Conservation (phyloP, 2,113 vertebrate genomes). For the Clinocottus analis region DNA sequence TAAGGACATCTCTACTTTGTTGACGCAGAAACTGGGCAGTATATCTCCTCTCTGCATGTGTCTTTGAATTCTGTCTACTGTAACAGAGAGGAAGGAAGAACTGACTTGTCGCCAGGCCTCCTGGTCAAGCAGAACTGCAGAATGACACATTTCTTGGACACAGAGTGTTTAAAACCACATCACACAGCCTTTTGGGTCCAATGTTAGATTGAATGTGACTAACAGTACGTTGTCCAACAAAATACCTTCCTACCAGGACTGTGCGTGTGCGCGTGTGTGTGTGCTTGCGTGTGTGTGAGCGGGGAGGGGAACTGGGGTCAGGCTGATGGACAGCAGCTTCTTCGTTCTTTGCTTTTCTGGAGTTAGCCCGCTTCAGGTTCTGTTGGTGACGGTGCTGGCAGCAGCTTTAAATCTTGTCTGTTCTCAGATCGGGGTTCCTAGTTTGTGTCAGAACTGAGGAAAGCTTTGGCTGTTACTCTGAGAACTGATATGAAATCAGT, state of each 20-base stretch:
- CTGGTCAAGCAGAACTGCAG: constrained; percentile 43
- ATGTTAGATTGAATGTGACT: constrained; percentile 66
- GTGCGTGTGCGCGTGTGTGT: constrained; percentile 12
- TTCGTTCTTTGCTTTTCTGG: constrained; percentile 48
- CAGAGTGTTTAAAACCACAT: constrained; percentile 36
- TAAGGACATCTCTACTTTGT: constrained; percentile 17
- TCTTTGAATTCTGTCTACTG: constrained; percentile 21
- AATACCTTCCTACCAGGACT: constrained; percentile 50
- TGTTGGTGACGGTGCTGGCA: constrained; percentile 61
- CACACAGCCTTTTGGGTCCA: constrained; percentile 43
- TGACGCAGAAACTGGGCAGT: constrained; percentile 14
- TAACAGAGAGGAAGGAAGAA: constrained; percentile 9
- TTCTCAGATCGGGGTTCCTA: constrained; percentile 58
- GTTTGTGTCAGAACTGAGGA: constrained; percentile 44
- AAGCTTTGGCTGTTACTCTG: constrained; percentile 51
- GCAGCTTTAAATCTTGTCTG: constrained; percentile 51
- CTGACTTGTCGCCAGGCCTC: constrained; percentile 21
- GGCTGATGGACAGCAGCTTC: constrained; percentile 69
- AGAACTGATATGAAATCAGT: constrained; percentile 40
- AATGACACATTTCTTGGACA: constrained; percentile 49
- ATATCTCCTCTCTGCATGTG: constrained; percentile 11
- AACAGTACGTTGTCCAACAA: constrained; percentile 62
- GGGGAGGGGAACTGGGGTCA: constrained; percentile 25
- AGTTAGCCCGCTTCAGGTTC: constrained; percentile 55
- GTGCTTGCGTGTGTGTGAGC: constrained; percentile 11